These are phyloP conservation scores for Stichodactyla helianthus DNA, from an alignment of 64 coral and sea anemone genomes.

Conservation along the genomic window DNA sequence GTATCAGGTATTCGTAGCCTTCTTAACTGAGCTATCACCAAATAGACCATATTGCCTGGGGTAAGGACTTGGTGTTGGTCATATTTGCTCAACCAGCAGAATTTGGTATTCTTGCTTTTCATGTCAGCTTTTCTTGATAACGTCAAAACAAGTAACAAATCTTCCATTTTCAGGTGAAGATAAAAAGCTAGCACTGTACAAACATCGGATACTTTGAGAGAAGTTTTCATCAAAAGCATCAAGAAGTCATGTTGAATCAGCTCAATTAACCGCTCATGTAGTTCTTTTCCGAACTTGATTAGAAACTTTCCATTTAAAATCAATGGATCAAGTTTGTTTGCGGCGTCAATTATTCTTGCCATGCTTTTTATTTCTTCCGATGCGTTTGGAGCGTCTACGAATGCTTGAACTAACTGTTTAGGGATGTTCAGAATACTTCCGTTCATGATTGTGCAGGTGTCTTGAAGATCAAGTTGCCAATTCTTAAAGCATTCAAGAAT, in stretches of 20 bases:
- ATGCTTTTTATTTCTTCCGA: not conserved
- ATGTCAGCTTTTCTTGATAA: not conserved
- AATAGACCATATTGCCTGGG: not conserved
- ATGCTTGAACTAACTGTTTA: slow-evolving; percentile 4
- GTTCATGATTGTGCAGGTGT: not conserved
- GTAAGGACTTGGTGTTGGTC: not conserved
- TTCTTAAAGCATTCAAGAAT: not conserved
- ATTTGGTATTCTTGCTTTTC: not conserved
- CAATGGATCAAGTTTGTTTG: not conserved
- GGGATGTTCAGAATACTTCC: not conserved
- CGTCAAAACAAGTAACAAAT: not conserved
- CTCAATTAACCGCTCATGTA: not conserved
- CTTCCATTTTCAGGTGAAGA: not conserved
- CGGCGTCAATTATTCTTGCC: not conserved
- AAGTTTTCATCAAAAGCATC: not conserved
- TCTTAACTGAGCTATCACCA: not conserved
- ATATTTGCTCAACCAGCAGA: not conserved
- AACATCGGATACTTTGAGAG: not conserved
- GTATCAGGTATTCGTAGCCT: not conserved
- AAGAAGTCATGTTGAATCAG: not conserved
- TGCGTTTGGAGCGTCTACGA: not conserved
- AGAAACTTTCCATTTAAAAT: not conserved
- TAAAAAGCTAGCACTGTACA: not conserved
- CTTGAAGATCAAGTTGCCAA: not conserved
- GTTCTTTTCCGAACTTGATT: not conserved